A percentile compares a stretch with the other conserved stretches of the same genome.
Evolutionary conservation across 2,888 invertebrate genomes (phyloP).

Genomic region (Pammene aurita): DNA sequence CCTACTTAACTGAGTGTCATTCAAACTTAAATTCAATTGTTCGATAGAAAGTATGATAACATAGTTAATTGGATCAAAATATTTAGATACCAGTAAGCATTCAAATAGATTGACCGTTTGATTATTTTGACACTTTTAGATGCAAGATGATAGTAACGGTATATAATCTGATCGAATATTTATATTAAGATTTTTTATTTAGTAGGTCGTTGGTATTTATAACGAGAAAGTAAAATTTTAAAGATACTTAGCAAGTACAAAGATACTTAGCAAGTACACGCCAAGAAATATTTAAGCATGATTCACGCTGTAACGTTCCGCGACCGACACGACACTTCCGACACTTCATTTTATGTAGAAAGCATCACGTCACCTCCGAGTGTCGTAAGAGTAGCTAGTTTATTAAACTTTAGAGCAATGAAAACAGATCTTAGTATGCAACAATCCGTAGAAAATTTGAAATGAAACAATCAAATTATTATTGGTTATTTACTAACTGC

Average conservation of each 20-base stretch:
- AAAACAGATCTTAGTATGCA: too few species aligned
- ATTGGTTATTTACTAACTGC: too few species aligned
- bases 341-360: too few species aligned
- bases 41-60: slow-evolving; percentile 37
- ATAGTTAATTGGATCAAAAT: slow-evolving; percentile 39
- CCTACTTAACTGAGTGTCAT: slow-evolving; percentile 18
- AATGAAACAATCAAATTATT: too few species aligned
- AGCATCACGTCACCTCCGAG: too few species aligned
- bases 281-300: too few species aligned
- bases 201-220: not conserved
- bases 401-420: too few species aligned
- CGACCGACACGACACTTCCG: too few species aligned
- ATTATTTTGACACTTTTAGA: slow-evolving; percentile 39
- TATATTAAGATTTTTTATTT: slow-evolving; percentile 29
- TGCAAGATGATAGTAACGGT: slow-evolving; percentile 29
- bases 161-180: slow-evolving; percentile 20
- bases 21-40: slow-evolving; percentile 35
- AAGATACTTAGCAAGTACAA: not conserved
- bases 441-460: too few species aligned
- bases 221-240: slow-evolving; percentile 9
- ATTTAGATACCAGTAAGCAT: slow-evolving; percentile 32
- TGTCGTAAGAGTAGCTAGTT: too few species aligned
- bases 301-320: too few species aligned
- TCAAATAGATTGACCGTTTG: slow-evolving; percentile 28
- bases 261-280: not conserved